These are phyloP conservation scores for Gasterosteus aculeatus DNA, from an alignment of 2,113 vertebrate species.

Conservation along the genomic window DNA sequence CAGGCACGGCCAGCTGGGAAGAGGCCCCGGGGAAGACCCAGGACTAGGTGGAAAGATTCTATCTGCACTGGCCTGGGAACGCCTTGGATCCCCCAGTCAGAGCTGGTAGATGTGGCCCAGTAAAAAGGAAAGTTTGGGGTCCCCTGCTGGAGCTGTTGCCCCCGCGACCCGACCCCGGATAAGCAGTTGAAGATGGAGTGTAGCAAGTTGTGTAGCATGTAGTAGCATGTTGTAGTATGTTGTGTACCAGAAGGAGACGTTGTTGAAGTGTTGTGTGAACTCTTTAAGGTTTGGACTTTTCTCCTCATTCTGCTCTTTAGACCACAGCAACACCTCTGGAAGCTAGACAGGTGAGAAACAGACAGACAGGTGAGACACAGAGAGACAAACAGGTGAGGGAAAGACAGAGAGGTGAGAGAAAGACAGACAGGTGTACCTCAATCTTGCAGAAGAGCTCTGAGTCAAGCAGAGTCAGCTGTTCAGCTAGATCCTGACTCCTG, in stretches of 20 bases:
- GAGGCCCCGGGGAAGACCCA: no score
- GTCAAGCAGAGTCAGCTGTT: slow-evolving; percentile 93
- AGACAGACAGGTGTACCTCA: slow-evolving; percentile 73
- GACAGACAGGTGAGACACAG: background rate
- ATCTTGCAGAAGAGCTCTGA: slow-evolving; percentile 94
- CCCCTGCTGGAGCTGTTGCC: no score
- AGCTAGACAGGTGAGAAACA: slow-evolving; percentile 78
- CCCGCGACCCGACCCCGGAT: no score
- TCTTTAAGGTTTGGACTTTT: slow-evolving; percentile 93
- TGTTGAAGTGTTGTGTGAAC: slow-evolving; percentile 99
- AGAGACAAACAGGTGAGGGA: background rate
- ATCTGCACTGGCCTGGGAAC: no score
- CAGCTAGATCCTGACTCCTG: slow-evolving; percentile 92
- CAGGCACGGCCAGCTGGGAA: no score
- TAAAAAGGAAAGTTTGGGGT: no score
- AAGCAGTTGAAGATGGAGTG: background rate
- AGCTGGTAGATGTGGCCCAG: no score
- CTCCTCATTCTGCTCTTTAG: slow-evolving; percentile 97
- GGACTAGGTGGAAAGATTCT: no score
- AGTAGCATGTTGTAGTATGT: no score
- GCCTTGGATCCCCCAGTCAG: no score
- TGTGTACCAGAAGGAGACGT: slow-evolving; percentile 95
- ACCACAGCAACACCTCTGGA: slow-evolving; percentile 94
- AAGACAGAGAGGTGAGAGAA: background rate
- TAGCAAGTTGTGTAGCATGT: background rate